Percentiles rank a stretch among this genome's conserved stretches.
phyloP scores from a whole-genome alignment of 2,888 invertebrate species.

The Polyommatus iphigenia region DNA sequence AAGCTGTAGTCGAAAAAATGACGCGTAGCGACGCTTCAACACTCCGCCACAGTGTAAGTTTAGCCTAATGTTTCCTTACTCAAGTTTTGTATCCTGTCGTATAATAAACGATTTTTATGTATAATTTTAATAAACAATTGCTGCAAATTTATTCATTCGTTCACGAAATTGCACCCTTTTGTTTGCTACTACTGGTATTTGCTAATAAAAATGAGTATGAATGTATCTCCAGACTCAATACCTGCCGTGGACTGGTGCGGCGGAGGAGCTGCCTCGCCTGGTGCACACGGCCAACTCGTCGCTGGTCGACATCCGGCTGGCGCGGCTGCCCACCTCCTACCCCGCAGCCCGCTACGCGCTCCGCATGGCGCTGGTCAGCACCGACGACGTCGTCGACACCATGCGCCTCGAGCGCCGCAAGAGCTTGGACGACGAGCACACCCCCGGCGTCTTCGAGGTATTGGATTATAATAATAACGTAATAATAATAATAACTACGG shows the following conservation, averaged over 20 bases:
- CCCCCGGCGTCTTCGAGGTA: conserved; percentile 87
- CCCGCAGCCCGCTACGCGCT: conserved; percentile 81
- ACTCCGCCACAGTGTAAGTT: no score
- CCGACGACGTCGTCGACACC: conserved; percentile 58
- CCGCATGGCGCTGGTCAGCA: conserved; percentile 77
- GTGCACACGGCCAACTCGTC: conserved; percentile 84
- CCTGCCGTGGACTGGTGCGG: conserved; percentile 70
- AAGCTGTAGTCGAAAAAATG: no score
- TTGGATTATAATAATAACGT: conserved; percentile 20
- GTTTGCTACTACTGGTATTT: no score
- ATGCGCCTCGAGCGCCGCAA: conserved; percentile 69
- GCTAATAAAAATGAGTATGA: no score
- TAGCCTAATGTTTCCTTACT: no score
- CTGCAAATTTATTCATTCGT: no score
- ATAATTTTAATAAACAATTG: no score
- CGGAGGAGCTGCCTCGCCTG: conserved; percentile 80
- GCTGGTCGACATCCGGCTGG: conserved; percentile 81
- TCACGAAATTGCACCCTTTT: no score
- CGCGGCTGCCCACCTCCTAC: conserved; percentile 74
- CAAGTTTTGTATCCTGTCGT: no score
- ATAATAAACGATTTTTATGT: no score
- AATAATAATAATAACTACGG: no score
- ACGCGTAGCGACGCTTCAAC: no score
- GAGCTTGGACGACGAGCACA: conserved; percentile 86
- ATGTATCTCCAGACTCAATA: conserved; percentile 71